phyloP scores from a whole-genome alignment of 1,140 invertebrate species.

The honey bee (Apis mellifera) region DNA sequence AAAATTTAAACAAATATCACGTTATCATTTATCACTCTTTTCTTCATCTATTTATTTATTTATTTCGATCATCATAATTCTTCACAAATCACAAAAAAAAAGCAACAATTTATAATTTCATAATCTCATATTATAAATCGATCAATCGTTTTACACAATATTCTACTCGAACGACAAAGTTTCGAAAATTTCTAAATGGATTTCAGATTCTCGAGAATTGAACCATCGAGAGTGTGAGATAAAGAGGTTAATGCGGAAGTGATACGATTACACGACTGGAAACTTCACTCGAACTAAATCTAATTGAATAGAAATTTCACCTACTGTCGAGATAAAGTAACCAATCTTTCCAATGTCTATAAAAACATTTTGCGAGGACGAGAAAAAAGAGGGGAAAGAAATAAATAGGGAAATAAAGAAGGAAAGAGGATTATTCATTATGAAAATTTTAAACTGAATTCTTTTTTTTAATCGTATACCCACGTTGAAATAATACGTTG shows the following conservation, averaged over 20 bases:
- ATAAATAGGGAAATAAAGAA: neutral
- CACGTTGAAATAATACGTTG: no score
- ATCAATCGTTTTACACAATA: neutral
- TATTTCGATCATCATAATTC: no score
- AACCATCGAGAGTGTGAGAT: neutral
- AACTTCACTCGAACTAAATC: slow-evolving; percentile 5
- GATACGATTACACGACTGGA: slow-evolving; percentile 7
- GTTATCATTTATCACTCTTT: no score
- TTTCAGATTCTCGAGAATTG: neutral
- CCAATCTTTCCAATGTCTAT: no score
- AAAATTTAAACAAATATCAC: no score
- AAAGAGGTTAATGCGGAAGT: slow-evolving; percentile 14
- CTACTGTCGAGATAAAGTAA: neutral
- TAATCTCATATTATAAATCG: no score
- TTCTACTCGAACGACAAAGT: neutral
- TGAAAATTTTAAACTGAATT: neutral
- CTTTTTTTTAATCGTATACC: no score
- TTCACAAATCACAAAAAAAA: no score
- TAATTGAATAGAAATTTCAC: slow-evolving; percentile 24
- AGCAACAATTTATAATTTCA: no score
- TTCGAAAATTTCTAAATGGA: slow-evolving; percentile 17
- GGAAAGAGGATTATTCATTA: neutral
- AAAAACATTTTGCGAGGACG: neutral
- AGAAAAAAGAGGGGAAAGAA: neutral
- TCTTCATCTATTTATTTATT: no score